phyloP scores from a whole-genome alignment of 2,888 invertebrate genomes.

The Luperina nickerlii region DNA sequence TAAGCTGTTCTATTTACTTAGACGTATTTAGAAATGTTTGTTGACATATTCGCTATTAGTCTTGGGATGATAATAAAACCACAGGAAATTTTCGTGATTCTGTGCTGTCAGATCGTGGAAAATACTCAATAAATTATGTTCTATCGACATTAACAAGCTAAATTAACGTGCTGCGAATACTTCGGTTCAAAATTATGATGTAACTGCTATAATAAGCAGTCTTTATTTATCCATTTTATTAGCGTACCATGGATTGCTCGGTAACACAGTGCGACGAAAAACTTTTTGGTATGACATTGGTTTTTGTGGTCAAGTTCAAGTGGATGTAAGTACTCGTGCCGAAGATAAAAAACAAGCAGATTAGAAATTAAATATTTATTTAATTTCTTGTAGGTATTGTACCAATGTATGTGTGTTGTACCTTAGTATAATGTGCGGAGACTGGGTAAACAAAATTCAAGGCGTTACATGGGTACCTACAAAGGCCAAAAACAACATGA shows the following conservation, averaged over 20 bases:
- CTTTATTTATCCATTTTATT: slow-evolving; percentile 84
- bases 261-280: slow-evolving; percentile 71
- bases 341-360: slow-evolving; percentile 56
- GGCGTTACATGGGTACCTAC: slow-evolving; percentile 13
- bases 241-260: slow-evolving; percentile 74
- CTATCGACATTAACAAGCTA: slow-evolving; percentile 17
- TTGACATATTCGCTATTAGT: neutral
- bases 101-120: slow-evolving; percentile 29
- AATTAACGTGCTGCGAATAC: slow-evolving; percentile 46
- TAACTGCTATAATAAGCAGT: slow-evolving; percentile 79
- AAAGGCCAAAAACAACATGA: slow-evolving; percentile 18
- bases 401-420: slow-evolving; percentile 9
- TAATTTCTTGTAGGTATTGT: slow-evolving; percentile 45
- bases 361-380: slow-evolving; percentile 63
- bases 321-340: slow-evolving; percentile 47
- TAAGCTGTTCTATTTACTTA: neutral
- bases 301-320: slow-evolving; percentile 88
- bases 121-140: slow-evolving; percentile 37
- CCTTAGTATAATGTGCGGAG: neutral
- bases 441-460: slow-evolving; percentile 34
- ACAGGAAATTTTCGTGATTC: neutral
- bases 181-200: slow-evolving; percentile 79
- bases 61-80: slow-evolving; percentile 5
- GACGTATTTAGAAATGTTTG: neutral
- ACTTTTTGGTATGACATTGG: slow-evolving; percentile 76